Base-by-base conservation (phyloP, 37 sponge, comb jelly and placozoan species). In the Haliclona indistincta region DNA sequence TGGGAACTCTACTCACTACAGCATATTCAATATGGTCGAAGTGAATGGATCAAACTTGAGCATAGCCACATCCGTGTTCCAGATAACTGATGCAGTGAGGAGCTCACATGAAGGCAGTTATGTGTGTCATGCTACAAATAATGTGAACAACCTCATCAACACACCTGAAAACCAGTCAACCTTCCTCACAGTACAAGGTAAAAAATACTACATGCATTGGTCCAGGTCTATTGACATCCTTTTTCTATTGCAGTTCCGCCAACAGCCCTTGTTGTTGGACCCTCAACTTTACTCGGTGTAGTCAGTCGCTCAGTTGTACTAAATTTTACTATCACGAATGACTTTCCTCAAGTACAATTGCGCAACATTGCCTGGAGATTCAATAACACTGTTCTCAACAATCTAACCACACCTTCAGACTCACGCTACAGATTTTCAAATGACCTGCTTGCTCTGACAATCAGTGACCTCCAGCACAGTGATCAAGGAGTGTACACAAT, bases 171-270 rank as follows among this genome's bases (percentile, higher is more conserved):
- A 7, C n/a, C 6, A 20, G n/a, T 25, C n/a, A 26, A n/a, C 60
- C 13, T 58, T n/a, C 25, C 60, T 58, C 25, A 58, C 60, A 25
- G 60, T 58, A 58, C 60, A 58, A 58, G 60, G 60, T 58, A 20
- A 6, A 25, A n/a, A n/a, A n/a, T n/a, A n/a, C n/a, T n/a, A n/a
- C n/a, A n/a, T n/a, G n/a, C n/a, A n/a, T n/a, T n/a, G n/a, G n/a
- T n/a, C n/a, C n/a, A n/a, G n/a, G n/a, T n/a, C n/a, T n/a, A n/a
- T 47, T 47, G 13, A 47, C 51, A 17, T 47, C 51, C 15, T 15
- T 47, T 47, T 15, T 47, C 15, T 15, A 17, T 15, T 47, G 10
- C 15, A 58, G 60, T 58, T 58, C 60, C 60, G 7, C 60, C 60
- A 25, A 20, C 26, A 6, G 60, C n/a, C 7, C 28, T 58, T 25